Conservation (phyloP, 2,888 invertebrate genomes). For the Pandemis cinnamomeana region DNA sequence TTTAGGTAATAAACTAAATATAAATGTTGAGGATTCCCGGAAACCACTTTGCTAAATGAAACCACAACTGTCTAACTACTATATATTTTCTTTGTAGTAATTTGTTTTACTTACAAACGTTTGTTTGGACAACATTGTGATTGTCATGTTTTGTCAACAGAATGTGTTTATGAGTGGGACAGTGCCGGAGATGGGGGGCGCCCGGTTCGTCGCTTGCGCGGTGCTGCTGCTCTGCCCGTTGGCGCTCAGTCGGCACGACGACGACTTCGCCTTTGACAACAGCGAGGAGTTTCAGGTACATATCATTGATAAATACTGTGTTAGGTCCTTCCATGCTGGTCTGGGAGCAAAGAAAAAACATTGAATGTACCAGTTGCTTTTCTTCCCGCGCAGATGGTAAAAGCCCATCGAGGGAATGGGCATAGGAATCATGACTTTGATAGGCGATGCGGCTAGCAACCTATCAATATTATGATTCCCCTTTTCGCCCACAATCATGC, state of each 20-base stretch:
- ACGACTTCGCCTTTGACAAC: conserved; percentile 82
- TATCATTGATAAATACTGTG: no score
- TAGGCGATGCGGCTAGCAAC: no score
- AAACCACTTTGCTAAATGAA: background rate
- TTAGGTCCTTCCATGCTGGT: no score
- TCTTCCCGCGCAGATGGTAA: no score
- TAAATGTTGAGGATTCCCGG: background rate
- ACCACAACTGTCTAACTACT: background rate
- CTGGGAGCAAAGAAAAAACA: no score
- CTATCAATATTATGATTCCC: no score
- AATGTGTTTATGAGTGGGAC: conserved; percentile 76
- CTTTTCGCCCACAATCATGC: no score
- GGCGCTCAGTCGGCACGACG: conserved; percentile 76
- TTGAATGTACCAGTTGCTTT: no score
- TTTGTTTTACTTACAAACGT: background rate
- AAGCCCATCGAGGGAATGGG: no score
- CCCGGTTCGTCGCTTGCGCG: conserved; percentile 68
- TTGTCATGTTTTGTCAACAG: conserved; percentile 62
- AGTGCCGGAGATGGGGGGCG: conserved; percentile 63
- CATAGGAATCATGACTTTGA: no score
- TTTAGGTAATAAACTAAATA: no score
- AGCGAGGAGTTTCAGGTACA: conserved; percentile 78
- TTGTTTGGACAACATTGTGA: conserved; percentile 4
- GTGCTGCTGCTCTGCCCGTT: conserved; percentile 74
- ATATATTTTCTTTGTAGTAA: background rate